Conservation (phyloP, 2,797 vertebrate species). For the Spondyliosoma cantharus region DNA sequence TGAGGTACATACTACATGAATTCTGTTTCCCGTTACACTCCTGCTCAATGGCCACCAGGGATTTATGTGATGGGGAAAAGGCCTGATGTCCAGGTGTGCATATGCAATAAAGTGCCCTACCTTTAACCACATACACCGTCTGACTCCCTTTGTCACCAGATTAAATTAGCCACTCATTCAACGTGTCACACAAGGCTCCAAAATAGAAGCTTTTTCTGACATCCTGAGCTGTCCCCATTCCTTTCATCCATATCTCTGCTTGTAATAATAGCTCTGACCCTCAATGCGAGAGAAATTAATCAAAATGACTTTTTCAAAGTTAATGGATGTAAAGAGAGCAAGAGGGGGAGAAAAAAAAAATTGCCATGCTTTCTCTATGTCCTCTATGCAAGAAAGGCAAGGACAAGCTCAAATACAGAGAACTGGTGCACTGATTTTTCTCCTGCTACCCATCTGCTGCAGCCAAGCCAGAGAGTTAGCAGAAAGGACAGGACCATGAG, state of each 20-base stretch:
- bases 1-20: neutral
- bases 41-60: neutral
- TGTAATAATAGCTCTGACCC: conserved; percentile 80
- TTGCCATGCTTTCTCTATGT: conserved; percentile 65
- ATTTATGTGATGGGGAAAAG: conserved; percentile 8
- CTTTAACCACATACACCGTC: conserved; percentile 39
- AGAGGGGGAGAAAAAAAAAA: conserved; percentile 21
- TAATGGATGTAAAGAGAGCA: conserved; percentile 74
- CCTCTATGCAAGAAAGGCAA: conserved; percentile 70
- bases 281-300: conserved; percentile 74
- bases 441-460: conserved; percentile 44
- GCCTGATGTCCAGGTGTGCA: conserved; percentile 36
- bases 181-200: conserved; percentile 23
- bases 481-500: conserved; percentile 60
- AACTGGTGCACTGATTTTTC: conserved; percentile 42
- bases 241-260: conserved; percentile 63
- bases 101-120: conserved; percentile 35
- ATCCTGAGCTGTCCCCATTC: conserved; percentile 66
- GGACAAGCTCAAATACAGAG: conserved; percentile 59
- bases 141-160: conserved; percentile 40
- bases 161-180: conserved; percentile 63
- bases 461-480: conserved; percentile 58
- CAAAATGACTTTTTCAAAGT: conserved; percentile 74
- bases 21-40: neutral
- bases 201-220: conserved; percentile 55